These are phyloP conservation scores for Lycocorax pyrrhopterus DNA, from an alignment of 2,113 vertebrate genomes.

Conservation along the genomic window DNA sequence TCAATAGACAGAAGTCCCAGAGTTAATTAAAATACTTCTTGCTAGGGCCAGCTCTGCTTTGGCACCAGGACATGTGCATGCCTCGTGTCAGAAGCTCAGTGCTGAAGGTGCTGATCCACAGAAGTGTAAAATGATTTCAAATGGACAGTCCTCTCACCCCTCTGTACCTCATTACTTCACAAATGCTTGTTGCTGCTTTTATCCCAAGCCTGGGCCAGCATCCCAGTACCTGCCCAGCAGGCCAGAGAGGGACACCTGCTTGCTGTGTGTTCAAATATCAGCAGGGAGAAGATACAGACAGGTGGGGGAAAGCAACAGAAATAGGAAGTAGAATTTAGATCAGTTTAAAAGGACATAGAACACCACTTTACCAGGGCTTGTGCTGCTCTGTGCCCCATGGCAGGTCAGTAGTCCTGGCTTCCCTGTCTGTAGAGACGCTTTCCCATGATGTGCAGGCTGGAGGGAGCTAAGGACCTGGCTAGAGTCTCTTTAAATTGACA, in stretches of 20 bases:
- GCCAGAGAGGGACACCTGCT: not conserved
- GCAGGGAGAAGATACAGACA: not conserved
- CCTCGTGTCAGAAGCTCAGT: not conserved
- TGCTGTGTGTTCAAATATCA: not conserved
- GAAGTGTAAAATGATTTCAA: not conserved
- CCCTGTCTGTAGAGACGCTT: not conserved
- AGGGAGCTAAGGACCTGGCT: not conserved
- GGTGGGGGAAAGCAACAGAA: not conserved
- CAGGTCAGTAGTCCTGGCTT: not conserved
- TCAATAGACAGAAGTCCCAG: not conserved
- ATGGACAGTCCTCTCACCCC: not conserved
- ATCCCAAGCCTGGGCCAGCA: not conserved
- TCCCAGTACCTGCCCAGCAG: not conserved
- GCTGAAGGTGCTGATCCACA: not conserved
- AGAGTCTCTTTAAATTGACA: not conserved
- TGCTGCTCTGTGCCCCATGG: not conserved
- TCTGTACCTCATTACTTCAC: not conserved
- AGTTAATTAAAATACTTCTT: not conserved
- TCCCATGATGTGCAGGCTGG: not conserved
- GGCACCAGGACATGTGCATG: not conserved
- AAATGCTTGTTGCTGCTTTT: not conserved
- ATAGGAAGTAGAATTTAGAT: not conserved
- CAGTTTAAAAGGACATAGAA: not conserved
- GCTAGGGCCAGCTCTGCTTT: not conserved
- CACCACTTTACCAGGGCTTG: not conserved